Evolutionary conservation across 2,888 invertebrate genomes (phyloP), one percentile per base, ranked within the genome.

Genomic region (Dolomedes plantarius): DNA sequence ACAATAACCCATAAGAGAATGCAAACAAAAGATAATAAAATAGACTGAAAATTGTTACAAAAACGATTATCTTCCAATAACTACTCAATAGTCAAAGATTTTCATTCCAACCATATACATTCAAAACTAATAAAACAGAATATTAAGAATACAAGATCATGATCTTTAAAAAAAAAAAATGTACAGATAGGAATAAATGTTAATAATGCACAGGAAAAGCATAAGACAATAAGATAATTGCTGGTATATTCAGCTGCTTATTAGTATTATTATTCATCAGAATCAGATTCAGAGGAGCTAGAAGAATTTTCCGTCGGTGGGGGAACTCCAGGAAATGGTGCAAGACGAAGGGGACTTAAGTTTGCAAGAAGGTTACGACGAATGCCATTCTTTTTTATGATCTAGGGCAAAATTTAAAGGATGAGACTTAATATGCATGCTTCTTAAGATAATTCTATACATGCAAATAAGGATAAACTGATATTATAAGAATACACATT

Each of bases 311-410:
- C 81, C 36, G 68, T 81, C 72, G 77, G 77, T 74, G 86, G 86
- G 68, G 76, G 73, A 73, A 86, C 86, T 73, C 65, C 62, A 50
- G 80, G 73, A 78, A 67, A 81, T 31, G 86, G 88, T 73, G 87
- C 74, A 74, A 81, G 62, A 73, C 86, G 86, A 68, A 81, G 80
- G 74, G 88, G 86, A 69, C 86, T 86, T 46, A 56, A 86, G 62
- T 78, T 88, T 29, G 83, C 29, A 73, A 86, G 81, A 75, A 88
- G 79, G 68, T 86, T 86, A 46, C 81, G 85, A 41, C 79, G 86
- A 68, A 88, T 41, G 9, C 88, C 88, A 81, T 88, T 88, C 28
- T 81, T 83, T 31, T 81, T 69, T 16, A 72, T 32, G 62, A 78
- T 69, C 80, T 86, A 73, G 78, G 31, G 0, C 76, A 76, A 64